A percentile compares a stretch with the other conserved stretches of the same genome.
Evolutionary conservation across 2,797 vertebrate species (phyloP).

Genomic region (Eulemur mongoz): DNA sequence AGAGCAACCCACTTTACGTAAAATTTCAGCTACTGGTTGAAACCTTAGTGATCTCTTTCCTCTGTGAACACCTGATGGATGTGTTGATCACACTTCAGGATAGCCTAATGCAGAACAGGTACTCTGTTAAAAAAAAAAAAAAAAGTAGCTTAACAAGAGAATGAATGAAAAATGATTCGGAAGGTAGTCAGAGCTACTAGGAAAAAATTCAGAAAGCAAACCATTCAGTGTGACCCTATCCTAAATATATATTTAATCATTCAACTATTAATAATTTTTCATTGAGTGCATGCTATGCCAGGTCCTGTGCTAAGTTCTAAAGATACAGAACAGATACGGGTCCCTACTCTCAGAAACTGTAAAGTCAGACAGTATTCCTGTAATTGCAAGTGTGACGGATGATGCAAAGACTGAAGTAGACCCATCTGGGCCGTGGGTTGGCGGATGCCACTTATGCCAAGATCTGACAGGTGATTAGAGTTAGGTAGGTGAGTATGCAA

Average conservation of each 20-base stretch:
- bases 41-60: background rate
- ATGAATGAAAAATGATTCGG: background rate
- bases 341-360: background rate
- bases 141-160: background rate
- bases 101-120: background rate
- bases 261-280: background rate
- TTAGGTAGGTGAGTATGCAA: background rate
- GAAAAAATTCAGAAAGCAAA: background rate
- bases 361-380: background rate
- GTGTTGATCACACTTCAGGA: background rate
- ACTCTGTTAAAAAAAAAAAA: background rate
- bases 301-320: background rate
- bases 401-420: background rate
- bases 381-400: background rate
- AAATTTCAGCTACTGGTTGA: constrained; percentile 11
- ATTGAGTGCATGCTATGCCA: background rate
- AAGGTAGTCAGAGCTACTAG: background rate
- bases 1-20: background rate
- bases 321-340: background rate
- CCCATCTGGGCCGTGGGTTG: background rate
- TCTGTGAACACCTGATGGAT: background rate
- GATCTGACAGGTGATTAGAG: background rate
- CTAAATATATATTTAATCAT: background rate
- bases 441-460: background rate
- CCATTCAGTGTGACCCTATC: background rate